Conservation (phyloP, 2,888 invertebrate genomes). For the Pseudolycoriella hygida region DNA sequence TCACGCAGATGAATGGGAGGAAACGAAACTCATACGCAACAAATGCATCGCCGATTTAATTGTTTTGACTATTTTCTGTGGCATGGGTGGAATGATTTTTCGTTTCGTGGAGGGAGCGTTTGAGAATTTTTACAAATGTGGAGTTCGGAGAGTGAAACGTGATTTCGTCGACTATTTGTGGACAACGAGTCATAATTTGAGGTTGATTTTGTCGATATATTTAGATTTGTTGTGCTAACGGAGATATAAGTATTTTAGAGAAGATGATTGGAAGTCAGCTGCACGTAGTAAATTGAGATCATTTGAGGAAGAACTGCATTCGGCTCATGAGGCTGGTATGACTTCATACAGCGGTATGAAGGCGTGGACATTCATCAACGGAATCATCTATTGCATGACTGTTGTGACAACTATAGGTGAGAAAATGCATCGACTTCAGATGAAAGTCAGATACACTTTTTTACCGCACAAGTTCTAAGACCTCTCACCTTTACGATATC, state of each 20-base stretch:
- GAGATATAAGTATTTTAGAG: constrained; percentile 34
- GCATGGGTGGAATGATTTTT: constrained; percentile 63
- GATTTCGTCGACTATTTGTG: constrained; percentile 73
- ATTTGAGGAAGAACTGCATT: constrained; percentile 73
- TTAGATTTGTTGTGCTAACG: background rate
- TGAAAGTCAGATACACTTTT: too few relatives aligned
- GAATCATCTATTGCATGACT: constrained; percentile 70
- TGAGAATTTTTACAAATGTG: constrained; percentile 74
- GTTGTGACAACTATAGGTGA: constrained; percentile 82
- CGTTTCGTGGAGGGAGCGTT: constrained; percentile 69
- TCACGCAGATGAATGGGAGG: constrained; percentile 35
- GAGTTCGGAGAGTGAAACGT: constrained; percentile 68
- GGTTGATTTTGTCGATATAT: constrained; percentile 20
- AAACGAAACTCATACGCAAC: constrained; percentile 38
- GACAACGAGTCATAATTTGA: constrained; percentile 61
- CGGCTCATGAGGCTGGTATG: constrained; percentile 68
- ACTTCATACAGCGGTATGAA: constrained; percentile 68
- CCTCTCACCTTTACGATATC: too few relatives aligned
- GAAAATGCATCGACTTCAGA: too few relatives aligned
- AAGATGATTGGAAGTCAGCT: constrained; percentile 80
- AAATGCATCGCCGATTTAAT: constrained; percentile 49
- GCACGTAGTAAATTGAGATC: constrained; percentile 62
- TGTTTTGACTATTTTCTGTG: constrained; percentile 53
- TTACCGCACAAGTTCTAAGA: too few relatives aligned
- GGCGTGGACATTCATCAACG: constrained; percentile 78